A percentile compares a stretch with the other conserved stretches of the same genome.
Evolutionary conservation across 2,888 invertebrate genomes (phyloP).

Genomic region (Plutella xylostella): DNA sequence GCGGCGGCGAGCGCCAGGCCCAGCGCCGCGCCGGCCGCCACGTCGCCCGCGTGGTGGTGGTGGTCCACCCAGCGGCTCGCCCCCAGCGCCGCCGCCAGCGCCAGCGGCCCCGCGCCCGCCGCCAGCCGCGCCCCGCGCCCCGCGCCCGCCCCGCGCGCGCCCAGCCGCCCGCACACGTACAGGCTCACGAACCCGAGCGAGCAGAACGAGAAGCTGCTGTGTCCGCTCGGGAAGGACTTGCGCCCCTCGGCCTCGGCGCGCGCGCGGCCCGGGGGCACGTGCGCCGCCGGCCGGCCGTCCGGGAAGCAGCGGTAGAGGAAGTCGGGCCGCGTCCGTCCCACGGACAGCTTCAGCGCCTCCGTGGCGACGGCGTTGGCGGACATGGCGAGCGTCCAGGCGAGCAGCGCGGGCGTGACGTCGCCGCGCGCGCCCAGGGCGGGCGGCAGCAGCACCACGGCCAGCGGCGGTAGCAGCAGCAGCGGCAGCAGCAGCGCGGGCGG

Average conservation of each 20-base stretch:
- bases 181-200: constrained; percentile 78
- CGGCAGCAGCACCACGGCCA: not conserved
- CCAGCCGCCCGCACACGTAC: constrained; percentile 75
- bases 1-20: constrained; percentile 73
- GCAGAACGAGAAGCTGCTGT: constrained; percentile 83
- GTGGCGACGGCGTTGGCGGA: constrained; percentile 74
- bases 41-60: constrained; percentile 91
- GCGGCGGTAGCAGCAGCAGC: not conserved
- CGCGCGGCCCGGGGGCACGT: constrained; percentile 40
- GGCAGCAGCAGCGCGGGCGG: not conserved
- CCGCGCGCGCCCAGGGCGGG: not conserved
- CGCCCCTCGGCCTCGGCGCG: constrained; percentile 84
- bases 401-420: constrained; percentile 33
- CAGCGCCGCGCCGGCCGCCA: constrained; percentile 75
- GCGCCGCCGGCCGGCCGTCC: constrained; percentile 62
- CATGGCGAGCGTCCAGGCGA: constrained; percentile 72
- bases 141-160: constrained; percentile 43
- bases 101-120: constrained; percentile 71
- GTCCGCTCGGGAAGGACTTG: constrained; percentile 91
- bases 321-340: constrained; percentile 83
- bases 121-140: not conserved
- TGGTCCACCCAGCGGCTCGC: constrained; percentile 86
- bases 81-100: constrained; percentile 73
- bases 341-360: constrained; percentile 70
- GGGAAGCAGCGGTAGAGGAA: constrained; percentile 87